Percentiles rank a stretch among this genome's conserved stretches.
Evolutionary conservation across 2,888 invertebrate species (phyloP).

Genomic region (Pyrrhosoma nymphula): DNA sequence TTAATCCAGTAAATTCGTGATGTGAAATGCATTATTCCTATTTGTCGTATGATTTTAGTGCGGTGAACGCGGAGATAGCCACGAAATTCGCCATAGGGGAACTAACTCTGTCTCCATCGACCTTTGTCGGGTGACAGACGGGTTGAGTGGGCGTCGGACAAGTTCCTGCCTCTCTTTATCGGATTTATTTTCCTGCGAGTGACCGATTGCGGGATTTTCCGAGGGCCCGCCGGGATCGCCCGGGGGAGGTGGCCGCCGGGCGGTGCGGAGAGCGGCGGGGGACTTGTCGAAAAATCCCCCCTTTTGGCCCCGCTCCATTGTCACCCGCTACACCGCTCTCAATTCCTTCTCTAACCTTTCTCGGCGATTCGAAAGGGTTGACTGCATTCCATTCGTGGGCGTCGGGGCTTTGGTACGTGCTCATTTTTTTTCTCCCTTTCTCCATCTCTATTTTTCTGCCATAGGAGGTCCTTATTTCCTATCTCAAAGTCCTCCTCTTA

Average conservation of each 20-base stretch:
- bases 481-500: background rate
- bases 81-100: background rate
- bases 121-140: background rate
- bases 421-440: background rate
- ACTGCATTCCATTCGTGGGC: constrained; percentile 43
- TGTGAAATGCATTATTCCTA: background rate
- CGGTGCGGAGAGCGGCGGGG: background rate
- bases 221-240: background rate
- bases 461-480: background rate
- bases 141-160: background rate
- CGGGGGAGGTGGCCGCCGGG: background rate
- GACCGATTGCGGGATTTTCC: constrained; percentile 51
- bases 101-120: background rate
- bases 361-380: constrained; percentile 25
- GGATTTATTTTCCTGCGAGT: constrained; percentile 44
- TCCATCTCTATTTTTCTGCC: background rate
- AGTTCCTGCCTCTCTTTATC: background rate
- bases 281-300: background rate
- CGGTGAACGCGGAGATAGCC: background rate
- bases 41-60: background rate
- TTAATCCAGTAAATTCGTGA: background rate
- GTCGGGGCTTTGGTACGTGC: constrained; percentile 22
- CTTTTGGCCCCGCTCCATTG: background rate
- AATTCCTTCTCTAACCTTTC: background rate
- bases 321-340: background rate